Percentiles rank a stretch among this genome's conserved stretches.
These are phyloP conservation scores for Acridotheres tristis DNA, from an alignment of 2,797 vertebrate genomes.

Conservation along the genomic window DNA sequence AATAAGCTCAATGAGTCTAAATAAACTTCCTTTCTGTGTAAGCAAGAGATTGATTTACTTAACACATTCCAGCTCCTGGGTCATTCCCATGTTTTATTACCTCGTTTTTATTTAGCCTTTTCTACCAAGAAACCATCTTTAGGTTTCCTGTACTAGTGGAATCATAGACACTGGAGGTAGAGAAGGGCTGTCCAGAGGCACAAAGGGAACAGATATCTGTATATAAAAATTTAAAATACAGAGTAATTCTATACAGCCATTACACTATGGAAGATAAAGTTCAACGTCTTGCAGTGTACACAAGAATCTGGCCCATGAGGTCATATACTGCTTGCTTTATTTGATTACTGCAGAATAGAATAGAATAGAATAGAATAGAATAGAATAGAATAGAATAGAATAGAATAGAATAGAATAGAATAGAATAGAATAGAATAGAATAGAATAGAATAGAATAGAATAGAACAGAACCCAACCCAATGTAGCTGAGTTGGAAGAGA, in stretches of 20 bases:
- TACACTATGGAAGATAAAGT: background rate
- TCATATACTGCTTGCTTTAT: background rate
- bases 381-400: background rate
- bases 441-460: background rate
- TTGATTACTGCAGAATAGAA: background rate
- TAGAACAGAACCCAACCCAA: background rate
- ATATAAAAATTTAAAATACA: background rate
- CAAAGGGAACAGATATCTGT: background rate
- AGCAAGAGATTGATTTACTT: background rate
- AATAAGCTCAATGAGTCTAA: background rate
- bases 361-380: background rate
- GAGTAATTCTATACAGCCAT: background rate
- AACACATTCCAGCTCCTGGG: background rate
- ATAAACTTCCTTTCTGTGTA: background rate
- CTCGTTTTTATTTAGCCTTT: background rate
- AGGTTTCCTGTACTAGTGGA: background rate
- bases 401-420: background rate
- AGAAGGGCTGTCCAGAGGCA: background rate
- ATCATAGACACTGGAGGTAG: background rate
- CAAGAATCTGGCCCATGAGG: background rate
- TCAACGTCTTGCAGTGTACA: fast-evolving
- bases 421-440: background rate
- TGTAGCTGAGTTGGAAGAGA: background rate
- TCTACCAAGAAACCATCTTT: background rate
- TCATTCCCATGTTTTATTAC: background rate